Base-by-base conservation (phyloP, 2,888 invertebrate species). In the Allophyes oxyacanthae region DNA sequence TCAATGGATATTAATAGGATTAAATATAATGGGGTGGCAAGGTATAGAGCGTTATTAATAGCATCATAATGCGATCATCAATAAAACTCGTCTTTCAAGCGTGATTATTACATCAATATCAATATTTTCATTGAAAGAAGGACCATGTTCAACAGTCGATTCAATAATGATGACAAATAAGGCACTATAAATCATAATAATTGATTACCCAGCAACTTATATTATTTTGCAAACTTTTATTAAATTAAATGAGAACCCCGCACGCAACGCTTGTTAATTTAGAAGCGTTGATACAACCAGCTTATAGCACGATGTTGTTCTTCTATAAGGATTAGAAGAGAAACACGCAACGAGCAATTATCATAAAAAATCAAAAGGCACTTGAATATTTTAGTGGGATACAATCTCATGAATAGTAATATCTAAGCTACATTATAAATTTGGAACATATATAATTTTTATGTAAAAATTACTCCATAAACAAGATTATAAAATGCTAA, bases 291-390 rank as follows among this genome's bases (percentile, higher is more conserved):
- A 36, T 36, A 67, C 28, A 48, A 55, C 28, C 28, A 32, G 43
- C 55, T 43, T 50, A 33, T 30, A 33, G 30, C 10, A 14, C 45
- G 11, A 38, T 54, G 38, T 60, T 50, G 6, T 43, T 50, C 1
- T 53, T 42, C n/a, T 40, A 25, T 43, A 20, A 60, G 34, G 32
- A 60, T 64, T 50, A 60, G 26, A 33, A 37, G 2, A 28, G 15
- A 37, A 30, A 42, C 54, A 54, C 45, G 49, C 49, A 33, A 43
- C 10, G 46, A 28, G 13, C 43, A 44, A 3, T 32, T 20, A n/a
- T 26, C 45, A 26, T 52, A 32, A 37, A 49, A 46, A 34, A 34
- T 45, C 4, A 50, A 46, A 46, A 14, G n/a, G 4, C 28, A 28
- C 28, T 26, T 34, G 9, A 13, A 42, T 14, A 33, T 38, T 13